Percentiles rank a stretch among this genome's conserved stretches.
phyloP scores from a whole-genome alignment of 2,113 vertebrate species.

The Aphyosemion australe region DNA sequence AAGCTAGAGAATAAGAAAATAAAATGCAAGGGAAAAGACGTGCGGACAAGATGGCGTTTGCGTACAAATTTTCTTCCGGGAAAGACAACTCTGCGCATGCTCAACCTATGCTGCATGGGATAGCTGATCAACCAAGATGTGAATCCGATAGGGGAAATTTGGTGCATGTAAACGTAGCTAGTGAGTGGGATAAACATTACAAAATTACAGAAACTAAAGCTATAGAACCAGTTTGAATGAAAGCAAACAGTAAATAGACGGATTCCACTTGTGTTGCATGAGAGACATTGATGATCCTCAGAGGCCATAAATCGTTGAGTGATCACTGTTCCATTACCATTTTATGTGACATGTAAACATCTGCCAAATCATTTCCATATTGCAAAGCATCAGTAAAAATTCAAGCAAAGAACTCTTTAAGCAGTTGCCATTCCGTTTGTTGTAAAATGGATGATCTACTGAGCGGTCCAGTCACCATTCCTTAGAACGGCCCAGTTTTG shows the following conservation, averaged over 20 bases:
- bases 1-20: too few relatives aligned
- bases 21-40: too few relatives aligned
- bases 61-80: too few relatives aligned
- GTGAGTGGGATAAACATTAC: constrained; percentile 3
- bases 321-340: constrained; percentile 43
- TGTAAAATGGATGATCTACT: constrained; percentile 65
- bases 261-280: constrained; percentile 10
- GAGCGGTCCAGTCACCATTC: constrained; percentile 59
- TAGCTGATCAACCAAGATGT: too few relatives aligned
- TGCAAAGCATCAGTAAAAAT: constrained; percentile 53
- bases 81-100: too few relatives aligned
- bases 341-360: constrained; percentile 49
- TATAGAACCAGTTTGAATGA: not conserved
- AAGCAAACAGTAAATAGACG: too few relatives aligned
- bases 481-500: constrained; percentile 64
- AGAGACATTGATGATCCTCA: constrained; percentile 11
- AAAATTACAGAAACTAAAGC: not conserved
- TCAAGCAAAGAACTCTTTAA: constrained; percentile 45
- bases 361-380: constrained; percentile 34
- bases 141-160: too few relatives aligned
- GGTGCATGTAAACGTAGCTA: too few relatives aligned
- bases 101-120: too few relatives aligned
- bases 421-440: constrained; percentile 40
- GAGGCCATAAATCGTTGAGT: constrained; percentile 33
- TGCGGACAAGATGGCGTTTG: too few relatives aligned